Evolutionary conservation across 2,797 vertebrate genomes (phyloP).

Genomic region (Protosalanx chinensis): DNA sequence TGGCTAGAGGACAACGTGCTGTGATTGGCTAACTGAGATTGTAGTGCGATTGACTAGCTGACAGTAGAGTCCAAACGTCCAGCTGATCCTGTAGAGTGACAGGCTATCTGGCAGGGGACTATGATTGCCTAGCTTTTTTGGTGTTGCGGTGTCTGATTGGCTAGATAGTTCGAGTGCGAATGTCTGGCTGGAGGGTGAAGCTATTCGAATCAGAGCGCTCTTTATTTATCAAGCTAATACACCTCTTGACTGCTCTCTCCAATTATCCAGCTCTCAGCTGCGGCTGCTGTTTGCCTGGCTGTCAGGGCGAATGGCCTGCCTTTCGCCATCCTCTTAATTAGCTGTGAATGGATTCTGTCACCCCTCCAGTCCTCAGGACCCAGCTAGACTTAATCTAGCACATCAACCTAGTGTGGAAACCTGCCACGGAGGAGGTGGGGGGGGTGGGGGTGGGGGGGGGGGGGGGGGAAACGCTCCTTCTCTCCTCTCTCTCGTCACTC

Average conservation of each 20-base stretch:
- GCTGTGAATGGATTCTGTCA: conserved; percentile 20
- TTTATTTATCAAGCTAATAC: conserved; percentile 33
- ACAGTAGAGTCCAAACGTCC: too few species aligned
- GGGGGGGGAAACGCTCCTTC: neutral
- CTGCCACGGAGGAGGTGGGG: neutral
- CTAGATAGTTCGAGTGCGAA: neutral
- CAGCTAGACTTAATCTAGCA: neutral
- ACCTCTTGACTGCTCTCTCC: conserved; percentile 24
- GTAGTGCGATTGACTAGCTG: too few species aligned
- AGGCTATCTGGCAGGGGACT: too few species aligned
- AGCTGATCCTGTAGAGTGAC: too few species aligned
- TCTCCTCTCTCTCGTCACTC: neutral
- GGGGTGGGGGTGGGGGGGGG: too few species aligned
- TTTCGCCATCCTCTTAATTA: conserved; percentile 16
- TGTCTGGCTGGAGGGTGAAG: conserved; percentile 24
- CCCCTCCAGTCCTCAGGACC: conserved; percentile 8
- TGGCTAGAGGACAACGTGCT: neutral
- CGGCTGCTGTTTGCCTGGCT: conserved; percentile 21
- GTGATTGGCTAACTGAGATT: too few species aligned
- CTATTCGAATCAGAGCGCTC: conserved; percentile 30
- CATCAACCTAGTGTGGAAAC: neutral
- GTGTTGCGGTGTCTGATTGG: too few species aligned
- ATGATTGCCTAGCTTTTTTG: too few species aligned
- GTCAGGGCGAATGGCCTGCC: conserved; percentile 24
- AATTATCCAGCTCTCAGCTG: conserved; percentile 31